phyloP scores from a whole-genome alignment of 2,797 vertebrate species.

The Nannoperca obscura region DNA sequence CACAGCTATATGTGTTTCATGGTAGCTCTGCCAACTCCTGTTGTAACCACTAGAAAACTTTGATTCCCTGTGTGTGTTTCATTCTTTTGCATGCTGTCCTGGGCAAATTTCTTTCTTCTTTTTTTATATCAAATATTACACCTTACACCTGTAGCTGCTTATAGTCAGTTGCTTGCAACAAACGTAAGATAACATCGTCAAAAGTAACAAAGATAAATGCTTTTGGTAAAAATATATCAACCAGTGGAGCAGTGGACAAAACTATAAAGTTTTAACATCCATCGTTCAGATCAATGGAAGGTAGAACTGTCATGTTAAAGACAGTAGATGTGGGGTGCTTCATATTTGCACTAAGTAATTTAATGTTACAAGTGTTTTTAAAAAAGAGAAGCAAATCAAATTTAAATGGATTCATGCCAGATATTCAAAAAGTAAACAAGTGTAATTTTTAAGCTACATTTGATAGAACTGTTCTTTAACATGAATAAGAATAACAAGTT shows the following conservation, averaged over 20 bases:
- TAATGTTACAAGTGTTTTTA: neutral
- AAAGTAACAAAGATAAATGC: neutral
- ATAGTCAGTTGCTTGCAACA: too few species aligned
- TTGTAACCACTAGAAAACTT: neutral
- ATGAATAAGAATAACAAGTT: neutral
- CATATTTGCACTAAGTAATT: neutral
- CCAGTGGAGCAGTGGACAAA: neutral
- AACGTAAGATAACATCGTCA: too few species aligned
- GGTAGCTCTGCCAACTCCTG: slow-evolving; percentile 13
- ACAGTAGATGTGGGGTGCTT: neutral
- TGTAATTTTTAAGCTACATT: too few species aligned
- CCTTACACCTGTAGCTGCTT: neutral
- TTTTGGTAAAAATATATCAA: neutral
- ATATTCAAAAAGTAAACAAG: neutral
- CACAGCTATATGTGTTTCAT: slow-evolving; percentile 13
- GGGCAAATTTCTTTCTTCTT: too few species aligned
- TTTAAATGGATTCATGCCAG: neutral
- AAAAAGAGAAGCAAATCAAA: neutral
- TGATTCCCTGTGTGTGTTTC: neutral
- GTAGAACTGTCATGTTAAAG: neutral
- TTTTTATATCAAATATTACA: neutral
- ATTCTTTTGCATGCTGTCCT: neutral
- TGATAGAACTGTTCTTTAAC: neutral
- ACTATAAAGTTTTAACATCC: neutral
- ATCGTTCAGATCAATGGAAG: neutral